Evolutionary conservation across 2,113 vertebrate species (phyloP), one percentile per base, ranked within the genome.

Genomic region (Sylvia atricapilla): DNA sequence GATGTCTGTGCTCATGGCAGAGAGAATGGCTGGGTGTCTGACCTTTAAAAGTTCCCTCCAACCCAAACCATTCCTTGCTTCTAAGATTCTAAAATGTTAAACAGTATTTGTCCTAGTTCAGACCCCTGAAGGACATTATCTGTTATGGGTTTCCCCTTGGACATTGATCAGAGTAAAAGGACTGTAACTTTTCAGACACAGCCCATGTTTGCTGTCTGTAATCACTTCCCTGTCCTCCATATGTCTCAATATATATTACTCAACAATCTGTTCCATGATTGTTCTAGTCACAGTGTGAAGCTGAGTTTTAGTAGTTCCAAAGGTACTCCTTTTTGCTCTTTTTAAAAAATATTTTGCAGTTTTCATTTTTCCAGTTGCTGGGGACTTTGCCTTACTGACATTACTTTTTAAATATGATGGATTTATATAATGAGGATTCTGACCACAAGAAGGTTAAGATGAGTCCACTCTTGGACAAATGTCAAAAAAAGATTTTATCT

Each of bases 401-500:
- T 53, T 41, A 43, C 2, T 53, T 75, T 79, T 86, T 28, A 62
- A 28, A 53, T 52, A 44, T 15, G 13, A 39, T 44, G 4, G 27
- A 70, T 37, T 62, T 19, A 41, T 46, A 67, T 89, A 76, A 53
- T 66, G 15, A 58, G 13, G 19, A 16, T 74, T 89, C 46, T n/a
- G 43, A 60, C 15, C 43, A 21, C 12, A 67, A 68, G 7, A 20
- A 47, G 4, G 9, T 47, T 79, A n/a, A 55, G 24, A n/a, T 44
- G 35, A 73, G 20, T 46, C n/a, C 16, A 2, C 3, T 66, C 25
- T 73, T 62, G 11, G 84, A 64, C 6, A 69, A 49, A 43, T 30
- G 1, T 35, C 30, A 0, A 28, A 15, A 55, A 70, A 82, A 37
- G 13, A 4, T 4, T 9, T 2, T 18, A 6, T 68, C 4, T 31